A percentile compares a stretch with the other conserved stretches of the same genome.
These are phyloP conservation scores for Chalcis sispes DNA, from an alignment of 2,888 invertebrate species.

Conservation along the genomic window DNA sequence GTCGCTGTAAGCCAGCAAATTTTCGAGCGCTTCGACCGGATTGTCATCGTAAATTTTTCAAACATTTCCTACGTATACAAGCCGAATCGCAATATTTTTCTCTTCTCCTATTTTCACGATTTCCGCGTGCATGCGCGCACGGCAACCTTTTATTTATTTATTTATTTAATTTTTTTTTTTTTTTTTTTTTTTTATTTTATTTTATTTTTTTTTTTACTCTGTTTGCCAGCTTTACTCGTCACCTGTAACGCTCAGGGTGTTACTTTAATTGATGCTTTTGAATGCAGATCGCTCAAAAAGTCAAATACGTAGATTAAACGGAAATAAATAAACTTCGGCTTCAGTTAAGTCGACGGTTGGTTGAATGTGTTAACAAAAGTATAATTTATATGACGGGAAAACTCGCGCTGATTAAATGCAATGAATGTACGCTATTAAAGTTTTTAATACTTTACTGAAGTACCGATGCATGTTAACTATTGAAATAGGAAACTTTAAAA, in stretches of 20 bases:
- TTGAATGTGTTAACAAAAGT: too few relatives aligned
- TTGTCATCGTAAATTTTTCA: slow-evolving; percentile 6
- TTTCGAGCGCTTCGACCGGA: not conserved
- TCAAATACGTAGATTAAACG: not conserved
- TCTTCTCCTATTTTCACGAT: not conserved
- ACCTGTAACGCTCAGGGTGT: not conserved
- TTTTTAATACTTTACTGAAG: too few relatives aligned
- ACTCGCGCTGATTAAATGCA: too few relatives aligned
- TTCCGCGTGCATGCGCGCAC: not conserved
- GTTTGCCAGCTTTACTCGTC: not conserved
- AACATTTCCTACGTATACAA: slow-evolving; percentile 7
- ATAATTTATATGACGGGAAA: too few relatives aligned
- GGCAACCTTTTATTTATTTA: too few relatives aligned
- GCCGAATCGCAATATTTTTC: not conserved
- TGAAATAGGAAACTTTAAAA: too few relatives aligned
- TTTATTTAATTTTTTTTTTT: not conserved
- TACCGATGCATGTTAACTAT: too few relatives aligned
- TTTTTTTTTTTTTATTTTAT: not conserved
- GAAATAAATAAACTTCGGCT: slow-evolving; percentile 22
- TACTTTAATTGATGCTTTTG: slow-evolving; percentile 45
- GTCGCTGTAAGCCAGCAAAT: too few relatives aligned
- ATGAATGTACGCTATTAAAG: too few relatives aligned
- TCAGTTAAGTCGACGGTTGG: slow-evolving; percentile 10
- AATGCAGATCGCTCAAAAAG: slow-evolving; percentile 18
- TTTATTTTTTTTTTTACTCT: slow-evolving; percentile 13